Percentiles rank a stretch among this genome's conserved stretches.
These are phyloP conservation scores for Bombycilla garrulus DNA, from an alignment of 2,113 vertebrate species.

Conservation along the genomic window DNA sequence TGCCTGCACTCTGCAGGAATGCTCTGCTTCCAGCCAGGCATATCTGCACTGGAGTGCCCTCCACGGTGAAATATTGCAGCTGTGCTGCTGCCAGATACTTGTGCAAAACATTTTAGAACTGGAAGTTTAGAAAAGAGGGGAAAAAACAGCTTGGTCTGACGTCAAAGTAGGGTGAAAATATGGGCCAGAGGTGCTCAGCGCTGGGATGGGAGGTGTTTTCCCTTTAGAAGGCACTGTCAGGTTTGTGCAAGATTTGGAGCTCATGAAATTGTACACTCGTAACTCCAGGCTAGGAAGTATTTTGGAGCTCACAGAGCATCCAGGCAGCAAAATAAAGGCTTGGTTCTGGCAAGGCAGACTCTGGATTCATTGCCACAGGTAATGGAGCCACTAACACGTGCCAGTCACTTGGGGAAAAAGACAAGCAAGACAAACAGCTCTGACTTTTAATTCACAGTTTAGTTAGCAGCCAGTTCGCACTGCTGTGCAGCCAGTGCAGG, in stretches of 20 bases:
- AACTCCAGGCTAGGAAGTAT: background rate
- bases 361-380: background rate
- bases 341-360: background rate
- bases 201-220: background rate
- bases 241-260: background rate
- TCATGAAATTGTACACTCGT: background rate
- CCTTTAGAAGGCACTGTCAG: background rate
- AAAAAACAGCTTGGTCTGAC: background rate
- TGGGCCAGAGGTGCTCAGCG: background rate
- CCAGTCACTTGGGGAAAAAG: background rate
- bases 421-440: background rate
- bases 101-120: background rate
- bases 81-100: background rate
- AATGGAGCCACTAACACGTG: background rate
- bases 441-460: background rate
- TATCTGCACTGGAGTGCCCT: background rate
- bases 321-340: background rate
- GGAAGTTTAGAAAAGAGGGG: background rate
- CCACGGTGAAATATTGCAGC: background rate
- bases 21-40: background rate
- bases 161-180: background rate
- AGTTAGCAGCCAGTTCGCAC: background rate
- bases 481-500: background rate
- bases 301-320: background rate
- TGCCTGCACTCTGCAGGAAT: background rate